Evolutionary conservation across 2,113 vertebrate genomes (phyloP).

Genomic region (Mohoua ochrocephala): DNA sequence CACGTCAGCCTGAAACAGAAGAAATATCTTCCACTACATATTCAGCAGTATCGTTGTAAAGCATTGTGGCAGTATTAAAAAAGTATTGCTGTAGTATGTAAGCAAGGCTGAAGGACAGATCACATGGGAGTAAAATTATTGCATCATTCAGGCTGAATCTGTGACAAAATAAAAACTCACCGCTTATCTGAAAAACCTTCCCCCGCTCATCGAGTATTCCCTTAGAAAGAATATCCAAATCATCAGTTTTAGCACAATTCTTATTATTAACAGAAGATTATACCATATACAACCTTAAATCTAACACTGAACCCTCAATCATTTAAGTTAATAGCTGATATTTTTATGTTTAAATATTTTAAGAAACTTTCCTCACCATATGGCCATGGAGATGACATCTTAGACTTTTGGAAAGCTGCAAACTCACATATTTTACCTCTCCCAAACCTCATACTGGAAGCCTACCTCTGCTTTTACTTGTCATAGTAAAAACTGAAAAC

Average conservation of each 20-base stretch:
- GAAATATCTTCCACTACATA: neutral
- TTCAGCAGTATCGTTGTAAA: neutral
- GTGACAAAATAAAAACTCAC: neutral
- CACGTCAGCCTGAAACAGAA: slow-evolving; percentile 79
- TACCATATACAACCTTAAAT: neutral
- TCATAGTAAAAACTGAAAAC: neutral
- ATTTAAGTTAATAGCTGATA: neutral
- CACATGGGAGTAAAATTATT: neutral
- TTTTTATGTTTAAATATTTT: neutral
- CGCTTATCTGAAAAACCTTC: neutral
- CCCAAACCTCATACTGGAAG: neutral
- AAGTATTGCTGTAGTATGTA: neutral
- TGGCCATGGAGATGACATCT: neutral
- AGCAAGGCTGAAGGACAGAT: neutral
- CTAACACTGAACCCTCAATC: neutral
- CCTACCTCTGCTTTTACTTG: neutral
- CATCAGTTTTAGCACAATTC: neutral
- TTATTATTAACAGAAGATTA: neutral
- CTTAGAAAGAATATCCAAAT: neutral
- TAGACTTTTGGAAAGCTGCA: neutral
- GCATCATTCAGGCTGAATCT: neutral
- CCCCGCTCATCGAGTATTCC: rapidly evolving
- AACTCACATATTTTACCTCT: neutral
- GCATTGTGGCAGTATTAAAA: neutral
- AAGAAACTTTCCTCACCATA: neutral